A percentile compares a stretch with the other conserved stretches of the same genome.
phyloP scores from a whole-genome alignment of 2,113 vertebrate species.

The Prunella fulvescens region DNA sequence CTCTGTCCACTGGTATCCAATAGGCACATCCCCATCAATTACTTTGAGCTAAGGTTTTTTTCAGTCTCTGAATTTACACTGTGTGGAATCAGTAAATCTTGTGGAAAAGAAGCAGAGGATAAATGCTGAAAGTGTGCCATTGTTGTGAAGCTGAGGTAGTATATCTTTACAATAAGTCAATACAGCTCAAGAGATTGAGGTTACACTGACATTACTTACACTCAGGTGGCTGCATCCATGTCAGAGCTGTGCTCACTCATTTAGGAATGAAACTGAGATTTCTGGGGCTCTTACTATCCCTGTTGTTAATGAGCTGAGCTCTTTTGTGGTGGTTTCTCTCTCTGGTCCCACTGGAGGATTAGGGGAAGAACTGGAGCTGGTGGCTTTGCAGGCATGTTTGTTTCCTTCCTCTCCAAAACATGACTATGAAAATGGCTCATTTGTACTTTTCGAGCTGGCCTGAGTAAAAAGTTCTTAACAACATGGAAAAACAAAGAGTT shows the following conservation, averaged over 20 bases:
- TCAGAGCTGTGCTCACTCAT: not conserved
- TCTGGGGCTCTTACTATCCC: not conserved
- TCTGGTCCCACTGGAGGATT: not conserved
- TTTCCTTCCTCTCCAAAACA: not conserved
- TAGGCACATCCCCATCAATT: not conserved
- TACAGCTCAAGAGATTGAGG: not conserved
- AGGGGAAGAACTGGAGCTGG: not conserved
- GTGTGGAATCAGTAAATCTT: not conserved
- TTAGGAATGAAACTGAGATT: not conserved
- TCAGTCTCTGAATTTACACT: not conserved
- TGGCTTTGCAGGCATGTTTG: not conserved
- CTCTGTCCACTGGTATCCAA: not conserved
- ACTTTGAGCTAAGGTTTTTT: not conserved
- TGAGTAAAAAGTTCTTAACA: not conserved
- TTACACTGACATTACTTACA: not conserved
- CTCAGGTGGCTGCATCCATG: not conserved
- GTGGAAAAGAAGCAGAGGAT: not conserved
- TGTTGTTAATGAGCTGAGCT: not conserved
- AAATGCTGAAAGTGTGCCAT: not conserved
- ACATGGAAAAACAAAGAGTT: not conserved
- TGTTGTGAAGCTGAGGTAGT: not conserved
- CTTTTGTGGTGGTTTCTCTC: not conserved
- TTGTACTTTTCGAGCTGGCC: not conserved
- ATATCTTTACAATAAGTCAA: not conserved
- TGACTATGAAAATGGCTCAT: not conserved